Evolutionary conservation across 2,888 invertebrate genomes (phyloP).

Genomic region (Diaprepes abbreviatus): DNA sequence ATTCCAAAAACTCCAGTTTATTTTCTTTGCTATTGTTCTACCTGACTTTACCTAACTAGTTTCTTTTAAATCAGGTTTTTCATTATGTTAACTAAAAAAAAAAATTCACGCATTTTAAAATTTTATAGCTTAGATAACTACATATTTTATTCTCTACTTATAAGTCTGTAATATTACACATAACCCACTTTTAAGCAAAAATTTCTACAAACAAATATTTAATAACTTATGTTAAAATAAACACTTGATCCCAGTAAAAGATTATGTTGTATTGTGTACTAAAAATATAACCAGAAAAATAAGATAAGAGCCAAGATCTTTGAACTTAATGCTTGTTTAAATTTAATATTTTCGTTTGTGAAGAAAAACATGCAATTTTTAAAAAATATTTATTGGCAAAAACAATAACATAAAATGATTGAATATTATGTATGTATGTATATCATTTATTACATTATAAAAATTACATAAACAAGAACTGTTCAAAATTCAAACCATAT

Average conservation of each 20-base stretch:
- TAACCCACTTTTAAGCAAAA: constrained; percentile 4
- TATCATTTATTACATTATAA: background rate
- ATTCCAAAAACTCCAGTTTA: too few species aligned
- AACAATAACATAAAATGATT: constrained; percentile 1
- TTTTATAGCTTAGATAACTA: too few species aligned
- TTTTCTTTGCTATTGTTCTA: too few species aligned
- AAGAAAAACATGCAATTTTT: background rate
- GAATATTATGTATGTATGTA: background rate
- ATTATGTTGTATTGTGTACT: constrained; percentile 28
- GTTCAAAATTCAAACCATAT: too few species aligned
- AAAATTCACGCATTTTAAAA: too few species aligned
- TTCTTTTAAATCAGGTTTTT: too few species aligned
- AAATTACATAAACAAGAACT: constrained; percentile 8
- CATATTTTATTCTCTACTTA: too few species aligned
- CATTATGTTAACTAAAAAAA: too few species aligned
- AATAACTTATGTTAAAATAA: constrained; percentile 19
- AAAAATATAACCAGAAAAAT: constrained; percentile 35
- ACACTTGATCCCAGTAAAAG: constrained; percentile 26
- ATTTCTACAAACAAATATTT: constrained; percentile 14
- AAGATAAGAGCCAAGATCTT: constrained; percentile 36
- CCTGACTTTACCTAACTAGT: too few species aligned
- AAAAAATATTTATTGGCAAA: background rate
- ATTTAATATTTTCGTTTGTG: background rate
- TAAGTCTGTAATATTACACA: too few species aligned
- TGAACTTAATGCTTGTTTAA: constrained; percentile 17